phyloP scores from a whole-genome alignment of 2,888 invertebrate genomes.

The Pammene aurita region DNA sequence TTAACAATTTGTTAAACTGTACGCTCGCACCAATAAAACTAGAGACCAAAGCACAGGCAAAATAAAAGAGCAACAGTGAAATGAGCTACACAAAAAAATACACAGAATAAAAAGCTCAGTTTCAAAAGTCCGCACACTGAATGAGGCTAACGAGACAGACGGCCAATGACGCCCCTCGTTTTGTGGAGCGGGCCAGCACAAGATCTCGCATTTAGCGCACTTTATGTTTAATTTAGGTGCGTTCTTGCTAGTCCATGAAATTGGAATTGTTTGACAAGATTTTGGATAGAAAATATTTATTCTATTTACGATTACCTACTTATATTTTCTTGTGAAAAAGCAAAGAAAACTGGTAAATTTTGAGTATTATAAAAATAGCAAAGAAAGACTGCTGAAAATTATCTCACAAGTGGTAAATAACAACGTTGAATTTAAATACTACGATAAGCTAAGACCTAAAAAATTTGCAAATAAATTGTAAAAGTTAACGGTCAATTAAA shows the following conservation, averaged over 20 bases:
- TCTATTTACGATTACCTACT: background rate
- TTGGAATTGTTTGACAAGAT: background rate
- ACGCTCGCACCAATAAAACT: constrained; percentile 43
- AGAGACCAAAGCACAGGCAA: constrained; percentile 47
- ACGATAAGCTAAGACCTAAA: background rate
- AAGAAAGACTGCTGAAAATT: no score
- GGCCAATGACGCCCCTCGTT: constrained; percentile 57
- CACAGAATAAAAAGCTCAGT: constrained; percentile 43
- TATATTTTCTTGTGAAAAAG: no score
- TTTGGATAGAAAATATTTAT: background rate
- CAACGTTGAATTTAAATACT: no score
- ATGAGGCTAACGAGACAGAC: constrained; percentile 71
- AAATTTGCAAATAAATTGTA: background rate
- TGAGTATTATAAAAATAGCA: no score
- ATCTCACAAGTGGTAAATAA: no score
- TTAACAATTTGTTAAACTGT: constrained; percentile 17
- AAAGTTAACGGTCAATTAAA: background rate
- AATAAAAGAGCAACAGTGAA: constrained; percentile 55
- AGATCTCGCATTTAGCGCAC: constrained; percentile 52
- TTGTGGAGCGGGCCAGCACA: constrained; percentile 51
- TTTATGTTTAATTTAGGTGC: constrained; percentile 55
- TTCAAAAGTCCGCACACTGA: constrained; percentile 61
- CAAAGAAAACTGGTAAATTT: no score
- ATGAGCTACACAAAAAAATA: constrained; percentile 54
- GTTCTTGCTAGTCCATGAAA: constrained; percentile 37